Conservation (phyloP, 2,888 invertebrate species). For the Spilosoma lubricipeda region DNA sequence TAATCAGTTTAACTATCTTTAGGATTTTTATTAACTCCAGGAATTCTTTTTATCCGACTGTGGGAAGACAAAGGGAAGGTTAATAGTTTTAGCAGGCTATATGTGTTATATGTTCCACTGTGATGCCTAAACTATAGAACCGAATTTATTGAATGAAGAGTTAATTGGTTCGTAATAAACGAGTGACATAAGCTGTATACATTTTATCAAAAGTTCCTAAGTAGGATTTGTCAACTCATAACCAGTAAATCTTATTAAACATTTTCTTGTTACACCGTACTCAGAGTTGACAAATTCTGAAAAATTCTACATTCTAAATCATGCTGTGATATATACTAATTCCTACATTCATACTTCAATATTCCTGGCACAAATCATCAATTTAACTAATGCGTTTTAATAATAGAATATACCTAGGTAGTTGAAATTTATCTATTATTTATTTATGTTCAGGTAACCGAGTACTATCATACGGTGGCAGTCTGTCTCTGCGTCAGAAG, state of each 20-base stretch:
- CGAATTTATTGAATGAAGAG: too few species aligned
- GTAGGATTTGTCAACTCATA: too few species aligned
- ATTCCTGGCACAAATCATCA: neutral
- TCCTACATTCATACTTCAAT: neutral
- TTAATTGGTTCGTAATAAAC: too few species aligned
- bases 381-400: neutral
- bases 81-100: too few species aligned
- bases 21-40: neutral
- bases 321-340: neutral
- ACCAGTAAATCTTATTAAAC: too few species aligned
- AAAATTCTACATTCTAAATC: neutral
- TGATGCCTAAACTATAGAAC: too few species aligned
- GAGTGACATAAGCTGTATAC: too few species aligned
- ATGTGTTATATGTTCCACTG: too few species aligned
- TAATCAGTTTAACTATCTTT: neutral
- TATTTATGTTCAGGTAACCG: slow-evolving; percentile 85
- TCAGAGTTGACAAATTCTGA: neutral
- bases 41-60: too few species aligned
- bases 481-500: slow-evolving; percentile 90
- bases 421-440: neutral
- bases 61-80: too few species aligned
- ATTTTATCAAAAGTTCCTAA: too few species aligned
- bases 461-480: slow-evolving; percentile 95
- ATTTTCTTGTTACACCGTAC: neutral
- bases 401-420: neutral